Base-by-base conservation (phyloP, 2,888 invertebrate species). In the Microctonus brassicae region DNA sequence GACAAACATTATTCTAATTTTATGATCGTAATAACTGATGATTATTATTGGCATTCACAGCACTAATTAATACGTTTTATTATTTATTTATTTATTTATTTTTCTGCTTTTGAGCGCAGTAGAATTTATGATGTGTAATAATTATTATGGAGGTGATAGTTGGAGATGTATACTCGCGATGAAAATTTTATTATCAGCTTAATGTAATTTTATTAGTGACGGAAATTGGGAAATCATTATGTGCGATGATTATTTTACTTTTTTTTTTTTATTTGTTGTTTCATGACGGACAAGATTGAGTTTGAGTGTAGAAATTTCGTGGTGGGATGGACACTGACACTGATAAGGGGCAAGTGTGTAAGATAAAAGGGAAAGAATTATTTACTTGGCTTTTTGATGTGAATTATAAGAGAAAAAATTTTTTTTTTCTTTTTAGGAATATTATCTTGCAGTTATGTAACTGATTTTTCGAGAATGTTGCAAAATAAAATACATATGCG, bases 281-380 rank as follows among this genome's bases (percentile, higher is more conserved):
- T 65, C 53, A 55, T 20, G 52, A 29, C 17, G 17, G 33, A 53
- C 55, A 36, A 55, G 36, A n/a, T n/a, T n/a, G n/a, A n/a, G n/a
- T n/a, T n/a, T n/a, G 4, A 53, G 55, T 26, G 66, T 42, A 29
- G 22, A 47, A 58, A 60, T 34, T 58, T 47, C 60, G 68, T 47
- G 60, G n/a, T 68, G 68, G 36, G 68, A n/a, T 26, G 29, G 60
- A 60, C 29, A 33, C 47, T 58, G 68, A 68, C 29, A 33, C 47
- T 58, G 68, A 68, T 68, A 68, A 68, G 68, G 47, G 60, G 60
- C 47, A 34, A 60, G 53, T 57, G 57, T 47, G 68, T n/a, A n/a
- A n/a, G n/a, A 68, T 68, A 60, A 68, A 68, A 34, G 22, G 58
- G 60, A 68, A 36, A 47, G 42, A 58, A 22, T 24, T 33, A n/a